A percentile compares a stretch with the other conserved stretches of the same genome.
Conservation (phyloP, 2,113 vertebrate genomes). For the Chrysemys picta region DNA sequence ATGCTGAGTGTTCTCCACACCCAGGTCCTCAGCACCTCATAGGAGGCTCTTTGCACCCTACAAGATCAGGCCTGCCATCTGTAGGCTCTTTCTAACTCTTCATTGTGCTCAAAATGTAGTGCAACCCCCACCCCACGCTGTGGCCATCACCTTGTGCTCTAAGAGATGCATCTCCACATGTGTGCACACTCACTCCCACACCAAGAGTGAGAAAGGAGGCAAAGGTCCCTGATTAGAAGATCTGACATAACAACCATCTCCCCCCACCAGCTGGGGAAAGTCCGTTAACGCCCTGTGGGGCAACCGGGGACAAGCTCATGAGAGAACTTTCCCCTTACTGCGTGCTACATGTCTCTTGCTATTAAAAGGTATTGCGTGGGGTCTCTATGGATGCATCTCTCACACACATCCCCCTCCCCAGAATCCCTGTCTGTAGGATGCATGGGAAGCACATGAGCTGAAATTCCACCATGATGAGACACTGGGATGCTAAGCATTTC, state of each 20-base stretch:
- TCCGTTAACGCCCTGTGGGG: background rate
- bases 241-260: background rate
- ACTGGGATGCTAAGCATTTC: rapidly evolving
- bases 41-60: background rate
- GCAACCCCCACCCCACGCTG: background rate
- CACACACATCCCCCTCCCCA: rapidly evolving
- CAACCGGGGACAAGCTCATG: background rate
- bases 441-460: background rate
- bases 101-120: background rate
- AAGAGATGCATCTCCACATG: background rate
- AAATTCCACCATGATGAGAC: rapidly evolving
- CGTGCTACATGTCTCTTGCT: background rate
- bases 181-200: background rate
- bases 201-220: rapidly evolving
- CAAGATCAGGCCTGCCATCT: background rate
- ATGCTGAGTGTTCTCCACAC: background rate
- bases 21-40: background rate
- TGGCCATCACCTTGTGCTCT: background rate
- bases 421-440: background rate
- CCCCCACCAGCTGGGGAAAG: background rate
- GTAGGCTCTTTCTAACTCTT: background rate
- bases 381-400: background rate
- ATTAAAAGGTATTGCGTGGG: background rate
- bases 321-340: background rate
- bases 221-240: background rate